These are phyloP conservation scores for Phyllostomus discolor DNA, from an alignment of 2,113 vertebrate species.

Conservation along the genomic window DNA sequence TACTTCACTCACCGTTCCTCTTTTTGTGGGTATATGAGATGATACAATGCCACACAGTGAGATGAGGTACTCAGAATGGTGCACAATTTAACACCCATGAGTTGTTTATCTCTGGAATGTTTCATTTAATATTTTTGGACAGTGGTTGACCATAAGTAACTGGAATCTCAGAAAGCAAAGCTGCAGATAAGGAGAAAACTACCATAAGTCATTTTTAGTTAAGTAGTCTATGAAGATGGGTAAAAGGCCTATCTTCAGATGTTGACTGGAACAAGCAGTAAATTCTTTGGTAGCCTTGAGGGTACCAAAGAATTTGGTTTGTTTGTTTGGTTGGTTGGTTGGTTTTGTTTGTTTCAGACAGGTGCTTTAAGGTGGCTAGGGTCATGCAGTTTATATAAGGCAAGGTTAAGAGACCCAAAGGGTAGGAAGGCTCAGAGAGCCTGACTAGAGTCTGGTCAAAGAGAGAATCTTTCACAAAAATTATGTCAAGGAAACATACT, in stretches of 20 bases:
- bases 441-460: background rate
- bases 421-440: background rate
- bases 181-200: background rate
- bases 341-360: background rate
- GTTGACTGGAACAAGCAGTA: background rate
- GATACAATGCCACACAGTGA: background rate
- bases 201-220: background rate
- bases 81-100: background rate
- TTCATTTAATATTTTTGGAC: background rate
- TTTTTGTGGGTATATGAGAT: background rate
- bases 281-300: background rate
- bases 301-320: too few species aligned
- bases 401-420: background rate
- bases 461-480: background rate
- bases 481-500: background rate
- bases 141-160: background rate
- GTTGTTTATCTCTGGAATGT: background rate
- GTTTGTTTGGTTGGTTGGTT: background rate
- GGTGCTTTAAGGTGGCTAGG: background rate
- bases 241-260: background rate
- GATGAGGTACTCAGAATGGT: background rate
- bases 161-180: background rate
- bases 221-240: background rate
- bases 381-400: background rate
- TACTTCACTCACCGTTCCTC: background rate